Conservation (phyloP, 2,797 vertebrate genomes). For the Gadopsis marmoratus region DNA sequence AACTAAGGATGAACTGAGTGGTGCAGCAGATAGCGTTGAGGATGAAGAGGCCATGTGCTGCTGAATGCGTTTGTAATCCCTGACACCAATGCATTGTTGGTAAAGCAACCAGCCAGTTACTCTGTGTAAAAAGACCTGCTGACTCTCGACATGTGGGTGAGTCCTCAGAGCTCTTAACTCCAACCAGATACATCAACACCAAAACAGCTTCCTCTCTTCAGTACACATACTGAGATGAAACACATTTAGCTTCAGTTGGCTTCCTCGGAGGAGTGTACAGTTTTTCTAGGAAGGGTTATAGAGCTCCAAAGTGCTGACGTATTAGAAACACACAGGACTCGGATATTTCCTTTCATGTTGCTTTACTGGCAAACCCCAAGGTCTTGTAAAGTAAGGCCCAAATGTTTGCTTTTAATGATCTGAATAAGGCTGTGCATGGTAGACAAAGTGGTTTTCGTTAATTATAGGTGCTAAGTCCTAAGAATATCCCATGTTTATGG, state of each 20-base stretch:
- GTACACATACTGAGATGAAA: conserved; percentile 3
- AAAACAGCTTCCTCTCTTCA: conserved; percentile 24
- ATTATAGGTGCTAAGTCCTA: conserved; percentile 62
- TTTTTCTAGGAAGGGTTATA: conserved; percentile 25
- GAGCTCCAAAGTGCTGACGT: conserved; percentile 38
- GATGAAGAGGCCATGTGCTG: not conserved
- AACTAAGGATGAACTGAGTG: not conserved
- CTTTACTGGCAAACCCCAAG: conserved; percentile 60
- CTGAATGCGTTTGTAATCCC: not conserved
- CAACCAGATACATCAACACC: conserved; percentile 9
- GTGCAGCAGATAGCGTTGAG: not conserved
- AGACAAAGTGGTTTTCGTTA: conserved; percentile 62
- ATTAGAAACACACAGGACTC: conserved; percentile 44
- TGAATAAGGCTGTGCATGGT: conserved; percentile 49
- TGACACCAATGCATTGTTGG: conserved; percentile 21
- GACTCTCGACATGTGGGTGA: not conserved
- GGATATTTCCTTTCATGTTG: conserved; percentile 64
- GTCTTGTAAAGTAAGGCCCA: conserved; percentile 54
- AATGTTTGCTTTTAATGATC: conserved; percentile 62
- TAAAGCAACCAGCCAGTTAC: not conserved
- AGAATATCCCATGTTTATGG: conserved; percentile 61
- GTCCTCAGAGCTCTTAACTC: conserved; percentile 14
- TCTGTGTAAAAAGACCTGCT: not conserved
- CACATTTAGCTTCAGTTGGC: conserved; percentile 13
- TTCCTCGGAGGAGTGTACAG: conserved; percentile 26